Conservation (phyloP, 2,797 vertebrate genomes). For the Bryconaethiops microstoma region DNA sequence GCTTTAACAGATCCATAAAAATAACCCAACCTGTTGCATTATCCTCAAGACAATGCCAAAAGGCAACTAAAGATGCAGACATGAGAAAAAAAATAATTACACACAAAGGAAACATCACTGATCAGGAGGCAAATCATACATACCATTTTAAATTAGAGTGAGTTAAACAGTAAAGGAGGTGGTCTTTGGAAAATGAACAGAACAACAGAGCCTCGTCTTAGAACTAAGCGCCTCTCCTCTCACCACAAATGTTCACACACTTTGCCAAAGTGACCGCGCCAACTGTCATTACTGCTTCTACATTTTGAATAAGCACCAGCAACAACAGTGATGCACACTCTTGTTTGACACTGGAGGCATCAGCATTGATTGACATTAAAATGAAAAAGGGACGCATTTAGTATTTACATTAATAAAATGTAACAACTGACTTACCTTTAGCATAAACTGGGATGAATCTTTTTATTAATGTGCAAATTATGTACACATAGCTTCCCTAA, state of each 20-base stretch:
- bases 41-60: slow-evolving; percentile 77
- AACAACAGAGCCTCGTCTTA: background rate
- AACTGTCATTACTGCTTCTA: background rate
- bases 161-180: background rate
- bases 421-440: background rate
- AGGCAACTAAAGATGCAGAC: slow-evolving; percentile 68
- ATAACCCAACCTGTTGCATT: slow-evolving; percentile 78
- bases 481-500: background rate
- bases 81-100: slow-evolving; percentile 31
- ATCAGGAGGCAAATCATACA: background rate
- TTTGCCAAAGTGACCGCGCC: slow-evolving; percentile 8
- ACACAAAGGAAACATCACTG: slow-evolving; percentile 33
- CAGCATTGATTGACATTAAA: too few species aligned
- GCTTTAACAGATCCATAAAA: slow-evolving; percentile 46
- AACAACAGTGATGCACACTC: background rate
- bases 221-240: background rate
- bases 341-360: background rate
- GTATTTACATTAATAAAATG: background rate
- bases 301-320: background rate
- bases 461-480: background rate
- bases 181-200: background rate
- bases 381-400: background rate
- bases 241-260: slow-evolving; percentile 8
- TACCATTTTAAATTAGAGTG: background rate
- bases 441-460: background rate